Base-by-base conservation (phyloP, 2,888 invertebrate species). In the Sphinx pinastri region DNA sequence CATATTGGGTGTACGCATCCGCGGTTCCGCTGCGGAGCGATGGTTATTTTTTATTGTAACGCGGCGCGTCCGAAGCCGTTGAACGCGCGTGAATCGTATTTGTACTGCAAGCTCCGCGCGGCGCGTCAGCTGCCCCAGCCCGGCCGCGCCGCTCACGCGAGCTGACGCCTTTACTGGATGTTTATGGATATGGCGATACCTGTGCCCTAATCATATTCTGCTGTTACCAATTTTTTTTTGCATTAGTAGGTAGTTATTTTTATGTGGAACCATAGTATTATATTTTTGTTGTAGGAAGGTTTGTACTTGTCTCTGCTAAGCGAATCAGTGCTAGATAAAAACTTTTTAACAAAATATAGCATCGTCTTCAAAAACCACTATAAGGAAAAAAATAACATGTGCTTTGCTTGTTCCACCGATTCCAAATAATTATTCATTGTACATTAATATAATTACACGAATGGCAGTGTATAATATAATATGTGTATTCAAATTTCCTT, bases 1-100 rank as follows among this genome's bases (percentile, higher is more conserved):
- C 63, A 63, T 63, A 49, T 63, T 63, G 49, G 63, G 63, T 49
- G 47, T 63, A 63, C 49, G 63, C 49, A 63, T 49, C 63, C 63
- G 63, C 47, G 49, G 47, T 63, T 63, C 49, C 63, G 63, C 19
- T 63, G 47, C 19, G 19, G 6, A 19, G 49, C 45, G 47, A 49
- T 63, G 47, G 16, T 63, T 31, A 6, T 63, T 19, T 63, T 63
- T 63, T 49, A 63, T 63, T 49, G 63, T 63, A 63, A 49, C 16
- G 47, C 45, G 63, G 19, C 47, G 47, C 60, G 47, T 63, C 47
- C 60, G 60, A 63, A 47, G 16, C 47, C 59, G 45, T 14, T 59
- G 45, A 45, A 45, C 59, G 59, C 59, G n/a, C 4, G n/a, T 14
- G 60, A 55, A 55, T 55, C 19, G 55, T 55, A 16, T 19, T 55